Percentiles rank a stretch among this genome's conserved stretches.
Evolutionary conservation across 2,113 vertebrate genomes (phyloP).

Genomic region (Corythaeola cristata): DNA sequence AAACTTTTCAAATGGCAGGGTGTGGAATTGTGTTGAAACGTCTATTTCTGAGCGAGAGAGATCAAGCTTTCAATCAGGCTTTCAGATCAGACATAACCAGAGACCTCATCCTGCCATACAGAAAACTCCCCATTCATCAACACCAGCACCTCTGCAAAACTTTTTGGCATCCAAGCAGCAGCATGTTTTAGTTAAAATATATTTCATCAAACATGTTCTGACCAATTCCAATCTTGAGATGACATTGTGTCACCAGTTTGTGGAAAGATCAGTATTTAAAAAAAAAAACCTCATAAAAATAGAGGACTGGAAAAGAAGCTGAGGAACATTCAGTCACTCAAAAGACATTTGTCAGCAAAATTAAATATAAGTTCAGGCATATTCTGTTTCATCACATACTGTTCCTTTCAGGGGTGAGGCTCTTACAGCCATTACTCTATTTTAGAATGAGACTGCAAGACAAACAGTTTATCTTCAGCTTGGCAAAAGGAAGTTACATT

Average conservation of each 20-base stretch:
- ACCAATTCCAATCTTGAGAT: not conserved
- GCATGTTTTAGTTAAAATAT: conserved; percentile 21
- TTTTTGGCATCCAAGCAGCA: not conserved
- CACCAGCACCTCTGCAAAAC: not conserved
- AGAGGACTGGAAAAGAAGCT: conserved; percentile 16
- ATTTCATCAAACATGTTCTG: conserved; percentile 41
- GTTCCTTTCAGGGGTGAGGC: conserved; percentile 47
- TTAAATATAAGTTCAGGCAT: conserved; percentile 46
- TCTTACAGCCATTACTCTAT: conserved; percentile 3
- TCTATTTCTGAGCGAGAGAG: conserved; percentile 36
- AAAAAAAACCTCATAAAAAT: not conserved
- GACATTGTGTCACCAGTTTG: conserved; percentile 12
- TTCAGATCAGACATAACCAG: not conserved
- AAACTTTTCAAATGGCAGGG: not conserved
- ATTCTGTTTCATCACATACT: conserved; percentile 50
- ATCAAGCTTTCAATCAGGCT: not conserved
- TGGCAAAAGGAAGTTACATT: conserved; percentile 26
- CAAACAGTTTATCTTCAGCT: conserved; percentile 38
- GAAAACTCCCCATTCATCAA: not conserved
- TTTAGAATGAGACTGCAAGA: conserved; percentile 38
- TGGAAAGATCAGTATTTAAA: not conserved
- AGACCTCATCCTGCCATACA: not conserved
- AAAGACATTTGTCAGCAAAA: conserved; percentile 44
- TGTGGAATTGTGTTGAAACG: conserved; percentile 50
- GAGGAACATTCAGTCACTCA: conserved; percentile 2